Conservation (phyloP, 2,888 invertebrate genomes). For the Pogonocherus hispidulus region DNA sequence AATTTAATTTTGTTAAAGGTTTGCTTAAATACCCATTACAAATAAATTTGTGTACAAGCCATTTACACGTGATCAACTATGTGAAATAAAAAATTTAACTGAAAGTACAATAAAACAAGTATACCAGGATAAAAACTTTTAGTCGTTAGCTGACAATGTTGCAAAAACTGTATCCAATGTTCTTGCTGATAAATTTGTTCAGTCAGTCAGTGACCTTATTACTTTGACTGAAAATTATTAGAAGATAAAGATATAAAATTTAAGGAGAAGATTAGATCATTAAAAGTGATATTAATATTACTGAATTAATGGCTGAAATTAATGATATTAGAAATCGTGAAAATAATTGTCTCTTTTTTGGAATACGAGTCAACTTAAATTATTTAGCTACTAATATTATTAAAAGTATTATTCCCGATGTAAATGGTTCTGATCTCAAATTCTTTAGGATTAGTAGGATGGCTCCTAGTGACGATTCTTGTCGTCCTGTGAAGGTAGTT, state of each 20-base stretch:
- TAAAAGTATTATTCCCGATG: background rate
- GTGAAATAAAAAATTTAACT: too few relatives aligned
- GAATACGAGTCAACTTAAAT: background rate
- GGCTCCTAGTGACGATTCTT: background rate
- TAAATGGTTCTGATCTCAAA: background rate
- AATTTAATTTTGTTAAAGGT: too few relatives aligned
- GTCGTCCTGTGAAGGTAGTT: background rate
- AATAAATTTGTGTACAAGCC: too few relatives aligned
- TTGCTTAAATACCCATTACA: too few relatives aligned
- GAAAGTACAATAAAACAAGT: too few relatives aligned
- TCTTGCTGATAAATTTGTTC: background rate
- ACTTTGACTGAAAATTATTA: background rate
- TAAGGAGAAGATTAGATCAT: background rate
- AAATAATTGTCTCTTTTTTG: conserved; percentile 1
- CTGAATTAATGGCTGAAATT: background rate
- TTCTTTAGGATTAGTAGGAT: conserved; percentile 3
- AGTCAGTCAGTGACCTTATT: background rate
- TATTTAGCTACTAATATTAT: background rate
- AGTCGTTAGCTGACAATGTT: too few relatives aligned
- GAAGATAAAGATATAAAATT: background rate
- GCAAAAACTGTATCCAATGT: background rate
- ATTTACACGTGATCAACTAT: too few relatives aligned
- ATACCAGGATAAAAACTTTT: too few relatives aligned
- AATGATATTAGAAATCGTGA: background rate
- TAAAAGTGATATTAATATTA: background rate